Conservation (phyloP, 2,797 vertebrate species). For the Fringilla coelebs region DNA sequence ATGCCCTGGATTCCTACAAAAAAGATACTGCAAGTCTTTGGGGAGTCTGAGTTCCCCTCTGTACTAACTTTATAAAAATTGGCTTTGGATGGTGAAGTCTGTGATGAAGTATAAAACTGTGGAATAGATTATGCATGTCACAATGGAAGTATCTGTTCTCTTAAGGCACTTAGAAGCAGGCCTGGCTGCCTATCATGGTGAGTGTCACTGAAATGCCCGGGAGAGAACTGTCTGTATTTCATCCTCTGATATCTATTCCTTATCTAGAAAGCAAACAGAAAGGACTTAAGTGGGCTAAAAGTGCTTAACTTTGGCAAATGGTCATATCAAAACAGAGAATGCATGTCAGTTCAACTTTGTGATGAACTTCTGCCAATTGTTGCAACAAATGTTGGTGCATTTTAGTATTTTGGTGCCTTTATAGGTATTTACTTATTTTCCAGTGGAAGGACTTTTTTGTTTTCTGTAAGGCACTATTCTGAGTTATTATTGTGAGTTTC, state of each 20-base stretch:
- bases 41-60: neutral
- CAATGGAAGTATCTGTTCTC: neutral
- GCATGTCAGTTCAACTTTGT: slow-evolving; percentile 31
- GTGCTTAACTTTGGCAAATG: neutral
- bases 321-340: neutral
- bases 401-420: slow-evolving; percentile 54
- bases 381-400: slow-evolving; percentile 40
- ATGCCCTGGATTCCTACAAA: neutral
- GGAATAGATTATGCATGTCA: neutral
- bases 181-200: neutral
- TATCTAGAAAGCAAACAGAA: neutral
- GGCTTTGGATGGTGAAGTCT: neutral
- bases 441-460: slow-evolving; percentile 56
- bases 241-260: neutral
- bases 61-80: neutral
- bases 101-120: neutral
- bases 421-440: slow-evolving; percentile 55
- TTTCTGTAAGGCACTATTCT: slow-evolving; percentile 54
- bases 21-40: neutral
- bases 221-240: neutral
- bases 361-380: slow-evolving; percentile 36
- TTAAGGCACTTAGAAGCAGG: neutral
- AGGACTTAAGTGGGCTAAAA: neutral
- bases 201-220: neutral
- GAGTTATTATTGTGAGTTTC: slow-evolving; percentile 54